Base-by-base conservation (phyloP, 1,140 invertebrate species). In the Amphibalanus amphitrite region DNA sequence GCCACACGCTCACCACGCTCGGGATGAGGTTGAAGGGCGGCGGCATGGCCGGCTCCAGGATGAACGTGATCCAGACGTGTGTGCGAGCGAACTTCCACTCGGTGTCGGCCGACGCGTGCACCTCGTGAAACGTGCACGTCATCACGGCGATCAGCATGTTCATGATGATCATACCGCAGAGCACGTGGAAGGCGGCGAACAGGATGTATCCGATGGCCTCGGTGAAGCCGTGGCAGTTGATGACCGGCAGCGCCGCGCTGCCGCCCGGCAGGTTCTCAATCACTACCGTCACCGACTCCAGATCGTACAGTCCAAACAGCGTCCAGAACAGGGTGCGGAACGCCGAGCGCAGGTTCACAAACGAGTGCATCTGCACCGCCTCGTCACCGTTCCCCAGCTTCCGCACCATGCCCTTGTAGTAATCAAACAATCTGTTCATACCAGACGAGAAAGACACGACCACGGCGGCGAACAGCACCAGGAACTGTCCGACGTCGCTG, bases 401-500 rank as follows among this genome's bases (percentile, higher is more conserved):
- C 3, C 26, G 64, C 20, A 65, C 64, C 64, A 65, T 65, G 64
- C 64, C 64, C 64, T 65, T 65, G 64, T 65, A 65, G 26, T 65
- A 65, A 25, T 65, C 64, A 65, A 65, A 65, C 64, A 65, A 23
- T 25, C 64, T 8, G 64, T 65, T 65, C 64, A 65, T 65, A 6
- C 64, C 64, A 6, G 26, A 26, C 64, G 64, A 23, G 26, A 65
- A 65, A 8, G 64, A 65, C 4, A 65, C 64, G 26, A 65, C 64
- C 10, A 65, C 26, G 64, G 64, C 64, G 25, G 90, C 87, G 77
- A 92, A 91, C 20, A 92, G 82, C 17, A 93, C 90, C 65, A 92
- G 81, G 80, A 92, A 93, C 78, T 92, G 92, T 23, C 90, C 85
- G 73, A 93, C 92, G 78, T 93, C 90, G 74, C 90, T 90, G 65